Evolutionary conservation across 2,113 vertebrate species (phyloP).

Genomic region (Ochotona princeps): DNA sequence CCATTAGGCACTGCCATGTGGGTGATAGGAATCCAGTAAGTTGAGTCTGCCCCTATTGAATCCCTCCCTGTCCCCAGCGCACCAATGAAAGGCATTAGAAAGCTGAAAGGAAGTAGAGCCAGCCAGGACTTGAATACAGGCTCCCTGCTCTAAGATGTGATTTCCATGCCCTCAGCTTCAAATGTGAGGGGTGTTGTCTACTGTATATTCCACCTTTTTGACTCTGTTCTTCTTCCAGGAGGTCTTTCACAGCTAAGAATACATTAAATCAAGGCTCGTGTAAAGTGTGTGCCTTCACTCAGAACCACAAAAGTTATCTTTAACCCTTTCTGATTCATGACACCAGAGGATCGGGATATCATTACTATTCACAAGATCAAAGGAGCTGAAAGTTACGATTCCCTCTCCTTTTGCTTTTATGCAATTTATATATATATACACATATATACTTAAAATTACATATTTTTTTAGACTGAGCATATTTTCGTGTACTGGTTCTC

Average conservation of each 20-base stretch:
- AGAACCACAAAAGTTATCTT: not conserved
- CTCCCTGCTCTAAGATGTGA: too few species aligned
- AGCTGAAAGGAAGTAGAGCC: too few species aligned
- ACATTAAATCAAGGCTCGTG: not conserved
- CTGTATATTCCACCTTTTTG: not conserved
- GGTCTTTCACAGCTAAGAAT: constrained; percentile 70
- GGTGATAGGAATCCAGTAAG: too few species aligned
- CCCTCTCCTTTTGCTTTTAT: not conserved
- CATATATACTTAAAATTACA: too few species aligned
- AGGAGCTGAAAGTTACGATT: not conserved
- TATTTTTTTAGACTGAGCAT: too few species aligned
- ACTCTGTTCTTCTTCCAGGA: constrained; percentile 59
- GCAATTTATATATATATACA: not conserved
- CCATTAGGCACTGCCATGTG: too few species aligned
- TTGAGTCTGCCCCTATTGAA: too few species aligned
- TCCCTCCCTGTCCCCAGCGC: too few species aligned
- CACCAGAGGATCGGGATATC: not conserved
- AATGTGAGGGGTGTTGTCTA: constrained; percentile 32
- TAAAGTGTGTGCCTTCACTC: not conserved
- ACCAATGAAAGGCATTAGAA: too few species aligned
- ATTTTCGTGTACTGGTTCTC: too few species aligned
- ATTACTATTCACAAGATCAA: constrained; percentile 6
- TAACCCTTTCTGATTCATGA: not conserved
- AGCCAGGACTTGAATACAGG: too few species aligned
- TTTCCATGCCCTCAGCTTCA: not conserved